These are phyloP conservation scores for Toxonevra muliebris DNA, from an alignment of 2,888 invertebrate genomes.

Conservation along the genomic window DNA sequence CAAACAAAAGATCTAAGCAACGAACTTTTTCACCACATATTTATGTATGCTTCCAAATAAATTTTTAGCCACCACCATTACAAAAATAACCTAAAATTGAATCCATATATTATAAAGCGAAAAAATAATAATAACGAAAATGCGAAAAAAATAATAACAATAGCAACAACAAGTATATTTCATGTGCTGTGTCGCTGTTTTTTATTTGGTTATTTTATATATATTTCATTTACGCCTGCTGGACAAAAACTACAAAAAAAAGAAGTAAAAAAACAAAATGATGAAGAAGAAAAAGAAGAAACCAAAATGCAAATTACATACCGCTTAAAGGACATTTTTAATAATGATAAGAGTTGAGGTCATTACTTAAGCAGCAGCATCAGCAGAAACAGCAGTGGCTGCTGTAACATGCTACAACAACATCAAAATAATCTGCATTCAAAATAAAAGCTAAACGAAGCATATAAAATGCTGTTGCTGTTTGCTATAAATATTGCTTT, in stretches of 20 bases:
- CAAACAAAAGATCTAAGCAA: conserved; percentile 4
- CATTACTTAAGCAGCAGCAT: conserved; percentile 35
- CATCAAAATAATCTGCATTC: background rate
- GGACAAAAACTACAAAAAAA: too few relatives aligned
- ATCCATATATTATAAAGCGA: too few relatives aligned
- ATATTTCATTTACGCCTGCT: too few relatives aligned
- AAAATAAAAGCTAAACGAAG: background rate
- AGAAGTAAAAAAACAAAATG: background rate
- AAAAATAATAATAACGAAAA: too few relatives aligned
- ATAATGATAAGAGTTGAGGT: conserved; percentile 31
- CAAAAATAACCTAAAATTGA: background rate
- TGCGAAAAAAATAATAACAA: too few relatives aligned
- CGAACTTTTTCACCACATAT: background rate
- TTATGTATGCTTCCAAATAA: background rate
- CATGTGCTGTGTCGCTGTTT: too few relatives aligned
- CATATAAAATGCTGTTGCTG: background rate
- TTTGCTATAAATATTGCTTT: background rate
- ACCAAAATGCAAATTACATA: conserved; percentile 38
- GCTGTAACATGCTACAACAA: conserved; percentile 3
- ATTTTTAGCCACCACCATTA: background rate
- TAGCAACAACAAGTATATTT: too few relatives aligned
- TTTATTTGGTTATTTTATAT: too few relatives aligned
- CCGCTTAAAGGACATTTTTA: conserved; percentile 36
- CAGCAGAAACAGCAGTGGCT: conserved; percentile 1
- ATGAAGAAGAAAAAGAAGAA: conserved; percentile 11